Percentiles rank a stretch among this genome's conserved stretches.
Evolutionary conservation across 2,113 vertebrate species (phyloP).

Genomic region (Callaeas wilsoni): DNA sequence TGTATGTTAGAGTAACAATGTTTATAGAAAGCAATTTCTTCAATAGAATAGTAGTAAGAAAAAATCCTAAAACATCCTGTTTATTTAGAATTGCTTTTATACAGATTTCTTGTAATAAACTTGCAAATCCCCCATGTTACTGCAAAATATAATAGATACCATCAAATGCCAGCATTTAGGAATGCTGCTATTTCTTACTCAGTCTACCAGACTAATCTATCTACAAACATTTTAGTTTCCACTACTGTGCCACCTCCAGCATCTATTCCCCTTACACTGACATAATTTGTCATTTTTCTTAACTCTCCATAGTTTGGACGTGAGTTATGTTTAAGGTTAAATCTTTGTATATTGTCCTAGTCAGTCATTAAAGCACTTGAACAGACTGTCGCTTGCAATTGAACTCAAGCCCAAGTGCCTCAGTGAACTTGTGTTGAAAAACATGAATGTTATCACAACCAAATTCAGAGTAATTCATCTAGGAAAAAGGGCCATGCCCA

Average conservation of each 20-base stretch:
- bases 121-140: accelerated
- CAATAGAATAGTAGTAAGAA: not conserved
- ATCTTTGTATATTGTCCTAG: not conserved
- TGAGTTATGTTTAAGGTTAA: not conserved
- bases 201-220: not conserved
- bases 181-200: not conserved
- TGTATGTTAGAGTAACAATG: not conserved
- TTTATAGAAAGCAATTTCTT: not conserved
- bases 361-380: not conserved
- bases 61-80: not conserved
- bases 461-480: not conserved
- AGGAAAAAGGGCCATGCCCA: not conserved
- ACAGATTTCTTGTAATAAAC: not conserved
- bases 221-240: not conserved
- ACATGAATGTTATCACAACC: not conserved
- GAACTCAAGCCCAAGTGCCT: not conserved
- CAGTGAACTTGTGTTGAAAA: accelerated
- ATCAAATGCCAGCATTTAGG: not conserved
- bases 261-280: not conserved
- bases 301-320: not conserved
- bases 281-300: not conserved
- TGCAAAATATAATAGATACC: not conserved
- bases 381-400: not conserved
- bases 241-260: not conserved
- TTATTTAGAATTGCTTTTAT: not conserved